These are phyloP conservation scores for Drosophila differens DNA, from an alignment of 2,888 invertebrate genomes.

Conservation along the genomic window DNA sequence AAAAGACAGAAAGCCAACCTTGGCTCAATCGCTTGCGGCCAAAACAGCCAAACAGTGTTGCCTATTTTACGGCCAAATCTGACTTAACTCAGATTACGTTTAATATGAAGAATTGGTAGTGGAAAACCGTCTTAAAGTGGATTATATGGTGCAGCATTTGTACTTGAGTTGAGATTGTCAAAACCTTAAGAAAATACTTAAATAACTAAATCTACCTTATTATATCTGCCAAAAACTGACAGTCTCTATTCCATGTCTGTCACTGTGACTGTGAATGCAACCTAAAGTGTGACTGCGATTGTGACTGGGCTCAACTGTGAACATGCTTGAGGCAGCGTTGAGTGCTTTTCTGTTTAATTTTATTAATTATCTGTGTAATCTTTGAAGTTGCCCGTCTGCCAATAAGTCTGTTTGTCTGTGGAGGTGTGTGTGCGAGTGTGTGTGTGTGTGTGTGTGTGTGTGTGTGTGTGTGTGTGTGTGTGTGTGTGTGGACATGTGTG, in stretches of 20 bases:
- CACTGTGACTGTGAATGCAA: neutral
- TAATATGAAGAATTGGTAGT: neutral
- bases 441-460: conserved; percentile 1
- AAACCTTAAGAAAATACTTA: neutral
- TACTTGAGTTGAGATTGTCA: neutral
- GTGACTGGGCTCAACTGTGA: conserved; percentile 11
- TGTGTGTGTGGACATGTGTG: neutral
- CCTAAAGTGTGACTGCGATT: conserved; percentile 5
- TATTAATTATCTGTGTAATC: conserved; percentile 79
- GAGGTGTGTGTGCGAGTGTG: neutral
- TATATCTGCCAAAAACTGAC: neutral
- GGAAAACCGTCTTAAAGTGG: neutral
- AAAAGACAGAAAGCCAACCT: conserved; percentile 33
- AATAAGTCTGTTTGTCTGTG: conserved; percentile 3
- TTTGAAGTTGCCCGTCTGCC: conserved; percentile 60
- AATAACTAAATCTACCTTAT: neutral
- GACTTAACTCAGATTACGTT: neutral
- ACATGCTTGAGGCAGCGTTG: conserved; percentile 37
- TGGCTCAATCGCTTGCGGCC: conserved; percentile 48
- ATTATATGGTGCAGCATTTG: neutral
- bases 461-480: conserved; percentile 1
- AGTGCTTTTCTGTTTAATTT: conserved; percentile 80
- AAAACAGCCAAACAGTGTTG: neutral
- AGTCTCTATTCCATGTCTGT: neutral
- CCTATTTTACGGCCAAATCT: neutral